phyloP scores from a whole-genome alignment of 2,113 vertebrate species.

The Microcebus murinus region DNA sequence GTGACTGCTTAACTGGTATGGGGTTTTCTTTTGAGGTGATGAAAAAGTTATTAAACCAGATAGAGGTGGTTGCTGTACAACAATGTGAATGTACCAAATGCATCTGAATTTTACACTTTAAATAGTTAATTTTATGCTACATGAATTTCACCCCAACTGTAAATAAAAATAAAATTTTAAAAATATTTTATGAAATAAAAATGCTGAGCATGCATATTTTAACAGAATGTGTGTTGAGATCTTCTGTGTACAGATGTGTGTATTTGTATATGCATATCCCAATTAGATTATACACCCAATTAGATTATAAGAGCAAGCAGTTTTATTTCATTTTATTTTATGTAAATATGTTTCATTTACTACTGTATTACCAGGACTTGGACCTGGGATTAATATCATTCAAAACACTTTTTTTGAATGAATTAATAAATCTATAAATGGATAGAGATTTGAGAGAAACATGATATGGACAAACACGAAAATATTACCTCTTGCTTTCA shows the following conservation, averaged over 20 bases:
- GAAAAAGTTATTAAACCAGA: too few species aligned
- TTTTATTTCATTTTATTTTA: not conserved
- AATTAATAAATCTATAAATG: not conserved
- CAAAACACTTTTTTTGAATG: not conserved
- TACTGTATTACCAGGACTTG: not conserved
- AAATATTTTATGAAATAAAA: not conserved
- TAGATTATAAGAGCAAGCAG: not conserved
- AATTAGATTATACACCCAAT: not conserved
- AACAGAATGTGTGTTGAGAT: not conserved
- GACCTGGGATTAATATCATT: not conserved
- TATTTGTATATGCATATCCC: not conserved
- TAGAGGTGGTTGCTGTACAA: too few species aligned
- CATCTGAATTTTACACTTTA: too few species aligned
- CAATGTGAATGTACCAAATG: too few species aligned
- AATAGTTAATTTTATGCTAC: not conserved
- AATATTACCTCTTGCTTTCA: not conserved
- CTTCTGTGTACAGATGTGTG: not conserved
- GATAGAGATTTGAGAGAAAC: not conserved
- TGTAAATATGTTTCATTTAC: not conserved
- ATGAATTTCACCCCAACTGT: not conserved
- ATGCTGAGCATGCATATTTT: not conserved
- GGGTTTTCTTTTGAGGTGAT: too few species aligned
- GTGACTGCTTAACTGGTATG: too few species aligned
- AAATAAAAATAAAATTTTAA: not conserved
- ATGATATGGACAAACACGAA: not conserved